Evolutionary conservation across 2,113 vertebrate species (phyloP), one percentile per base, ranked within the genome.

Genomic region (Origma solitaria): DNA sequence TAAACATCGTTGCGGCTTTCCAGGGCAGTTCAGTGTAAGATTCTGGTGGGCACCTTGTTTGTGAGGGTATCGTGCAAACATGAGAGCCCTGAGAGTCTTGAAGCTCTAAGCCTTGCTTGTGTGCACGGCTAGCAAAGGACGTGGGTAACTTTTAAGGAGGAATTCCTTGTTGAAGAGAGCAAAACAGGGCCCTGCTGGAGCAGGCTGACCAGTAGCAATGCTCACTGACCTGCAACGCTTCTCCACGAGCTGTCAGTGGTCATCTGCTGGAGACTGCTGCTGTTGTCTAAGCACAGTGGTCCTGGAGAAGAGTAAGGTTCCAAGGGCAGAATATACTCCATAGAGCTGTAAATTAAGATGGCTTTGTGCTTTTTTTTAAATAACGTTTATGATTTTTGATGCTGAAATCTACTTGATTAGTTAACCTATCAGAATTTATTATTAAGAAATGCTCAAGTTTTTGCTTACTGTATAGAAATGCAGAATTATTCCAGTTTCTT

Each of bases 141-240:
- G 17, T 64, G 1, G 0, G 14, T 79, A 16, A 14, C n/a, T 57
- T 80, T 90, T 73, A 30, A 27, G 71, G 50, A 45, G 17, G 54
- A 58, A 30, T 24, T 38, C 1, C 0, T 27, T 10, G 6, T 50
- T 1, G 2, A 81, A 50, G 50, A 45, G 50, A 30, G 20, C 0
- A 0, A 84, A 85, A 75, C 20, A 33, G 64, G 47, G 23, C 56
- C 37, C 4, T 33, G 0, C 24, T 51, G 42, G 24, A 30, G 7
- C 25, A 7, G 56, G 20, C 56, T 75, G 50, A 17, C 0, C 2
- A 38, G 31, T 17, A n/a, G 69, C 1, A 1, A 6, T 49, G 5
- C 58, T 42, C 11, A 10, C 23, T 64, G 88, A 73, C 47, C 44
- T 13, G 21, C 38, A 35, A 38, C 0, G 2, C 47, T 79, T 82